phyloP scores from a whole-genome alignment of 2,888 invertebrate species.

The Melanophora roralis region DNA sequence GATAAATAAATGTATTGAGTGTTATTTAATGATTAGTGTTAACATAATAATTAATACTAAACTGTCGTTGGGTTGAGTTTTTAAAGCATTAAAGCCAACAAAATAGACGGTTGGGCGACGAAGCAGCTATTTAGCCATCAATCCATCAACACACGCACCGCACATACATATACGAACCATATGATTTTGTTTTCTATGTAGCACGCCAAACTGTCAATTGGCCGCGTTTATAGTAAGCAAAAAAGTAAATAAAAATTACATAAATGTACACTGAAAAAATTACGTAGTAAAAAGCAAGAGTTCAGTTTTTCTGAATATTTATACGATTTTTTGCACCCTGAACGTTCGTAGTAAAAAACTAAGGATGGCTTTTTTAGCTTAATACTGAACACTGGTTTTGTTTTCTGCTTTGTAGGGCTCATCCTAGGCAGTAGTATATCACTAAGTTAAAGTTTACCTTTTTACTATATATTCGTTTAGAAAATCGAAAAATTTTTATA shows the following conservation, averaged over 20 bases:
- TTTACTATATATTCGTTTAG: too few relatives aligned
- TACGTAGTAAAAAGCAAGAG: too few relatives aligned
- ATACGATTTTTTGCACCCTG: too few relatives aligned
- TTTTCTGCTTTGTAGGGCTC: too few relatives aligned
- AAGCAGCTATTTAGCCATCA: not conserved
- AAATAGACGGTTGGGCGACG: not conserved
- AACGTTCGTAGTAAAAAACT: too few relatives aligned
- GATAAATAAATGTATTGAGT: not conserved
- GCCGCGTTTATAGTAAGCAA: slow-evolving; percentile 37
- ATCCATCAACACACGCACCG: slow-evolving; percentile 7
- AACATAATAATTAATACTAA: slow-evolving; percentile 51
- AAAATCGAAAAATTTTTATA: too few relatives aligned
- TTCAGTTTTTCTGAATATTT: too few relatives aligned
- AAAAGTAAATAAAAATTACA: too few relatives aligned
- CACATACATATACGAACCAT: not conserved
- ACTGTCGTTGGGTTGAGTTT: slow-evolving; percentile 30
- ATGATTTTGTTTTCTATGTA: slow-evolving; percentile 12
- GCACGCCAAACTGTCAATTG: slow-evolving; percentile 56
- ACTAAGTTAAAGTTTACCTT: too few relatives aligned
- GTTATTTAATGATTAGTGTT: slow-evolving; percentile 46
- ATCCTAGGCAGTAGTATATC: too few relatives aligned
- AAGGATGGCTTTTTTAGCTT: not conserved
- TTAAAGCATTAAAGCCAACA: slow-evolving; percentile 3
- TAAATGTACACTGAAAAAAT: too few relatives aligned
- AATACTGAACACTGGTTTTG: too few relatives aligned